Base-by-base conservation (phyloP, 2,797 vertebrate species). In the Anguilla marmorata region DNA sequence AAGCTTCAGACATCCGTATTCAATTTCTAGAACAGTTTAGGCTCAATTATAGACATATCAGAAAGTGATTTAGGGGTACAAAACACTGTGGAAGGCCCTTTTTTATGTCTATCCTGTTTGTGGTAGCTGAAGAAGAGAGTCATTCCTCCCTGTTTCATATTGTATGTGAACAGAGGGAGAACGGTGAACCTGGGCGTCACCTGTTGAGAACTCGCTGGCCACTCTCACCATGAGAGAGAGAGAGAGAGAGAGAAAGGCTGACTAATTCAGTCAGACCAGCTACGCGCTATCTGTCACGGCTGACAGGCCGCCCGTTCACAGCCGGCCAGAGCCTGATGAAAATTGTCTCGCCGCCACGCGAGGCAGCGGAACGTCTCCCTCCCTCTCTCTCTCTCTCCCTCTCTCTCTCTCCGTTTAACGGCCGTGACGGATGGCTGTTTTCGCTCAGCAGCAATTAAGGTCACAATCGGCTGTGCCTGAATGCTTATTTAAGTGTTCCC, bases 401-500 rank as follows among this genome's bases (percentile, higher is more conserved):
- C 54, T 84, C 88, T 89, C 91, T 91, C 92, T 89, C 85, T 76
- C 84, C 63, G 69, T 69, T 85, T 52, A 82, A 60, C 41, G 79
- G 79, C 79, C 45, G 24, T 56, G 87, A 89, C 85, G 58, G 88
- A 91, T 58, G 86, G 83, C 89, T 89, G 89, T 92, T 92, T 91
- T 90, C 90, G 58, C 92, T 91, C 89, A 91, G 56, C 91, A 83
- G 91, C 91, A 93, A 93, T 92, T 91, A 92, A 90, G 91, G 92
- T 88, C 88, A 63, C 89, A 91, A 91, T 90, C 52, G 45, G 85
- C 89, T 87, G 27, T 80, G 79, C 88, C 60, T 66, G 63, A 89
- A 84, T 74, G 88, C 66, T 52, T 37, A 72, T 86, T 89, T 87
- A 72, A 80, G 86, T 58, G 74, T 48, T 82, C 52, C 37, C 52